Percentiles rank a stretch among this genome's conserved stretches.
Conservation (phyloP, 2,797 vertebrate species). For the Acanthis flammea region DNA sequence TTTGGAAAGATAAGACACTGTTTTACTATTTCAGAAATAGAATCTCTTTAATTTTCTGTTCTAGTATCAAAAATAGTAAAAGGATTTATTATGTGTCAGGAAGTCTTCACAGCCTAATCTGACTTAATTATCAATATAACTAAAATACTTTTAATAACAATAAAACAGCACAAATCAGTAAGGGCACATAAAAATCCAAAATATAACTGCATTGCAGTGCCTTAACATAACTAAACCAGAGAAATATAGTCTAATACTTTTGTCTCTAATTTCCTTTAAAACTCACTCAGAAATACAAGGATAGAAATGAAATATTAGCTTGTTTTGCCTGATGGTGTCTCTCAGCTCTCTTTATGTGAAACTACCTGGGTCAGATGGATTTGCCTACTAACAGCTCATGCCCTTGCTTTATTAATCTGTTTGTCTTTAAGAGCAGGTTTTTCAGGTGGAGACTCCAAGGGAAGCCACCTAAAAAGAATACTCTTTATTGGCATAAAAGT, state of each 20-base stretch:
- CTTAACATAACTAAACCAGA: background rate
- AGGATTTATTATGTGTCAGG: background rate
- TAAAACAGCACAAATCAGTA: background rate
- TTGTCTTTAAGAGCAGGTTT: constrained; percentile 20
- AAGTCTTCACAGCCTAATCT: background rate
- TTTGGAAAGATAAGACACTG: background rate
- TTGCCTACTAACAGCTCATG: background rate
- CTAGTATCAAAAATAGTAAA: background rate
- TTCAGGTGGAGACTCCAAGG: background rate
- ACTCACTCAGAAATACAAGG: background rate
- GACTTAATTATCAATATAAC: background rate
- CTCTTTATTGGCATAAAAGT: background rate
- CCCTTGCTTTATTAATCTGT: constrained; percentile 11
- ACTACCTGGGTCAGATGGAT: background rate
- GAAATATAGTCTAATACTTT: background rate
- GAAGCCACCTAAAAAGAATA: background rate
- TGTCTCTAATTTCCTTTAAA: background rate
- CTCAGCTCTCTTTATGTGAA: constrained; percentile 1
- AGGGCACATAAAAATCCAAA: background rate
- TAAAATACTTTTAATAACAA: constrained; percentile 6
- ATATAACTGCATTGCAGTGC: background rate
- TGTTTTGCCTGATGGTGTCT: constrained; percentile 3
- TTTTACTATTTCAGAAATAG: background rate
- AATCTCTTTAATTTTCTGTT: background rate
- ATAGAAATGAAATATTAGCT: background rate